Base-by-base conservation (phyloP, 1,140 invertebrate genomes). In the Eciton burchellii region DNA sequence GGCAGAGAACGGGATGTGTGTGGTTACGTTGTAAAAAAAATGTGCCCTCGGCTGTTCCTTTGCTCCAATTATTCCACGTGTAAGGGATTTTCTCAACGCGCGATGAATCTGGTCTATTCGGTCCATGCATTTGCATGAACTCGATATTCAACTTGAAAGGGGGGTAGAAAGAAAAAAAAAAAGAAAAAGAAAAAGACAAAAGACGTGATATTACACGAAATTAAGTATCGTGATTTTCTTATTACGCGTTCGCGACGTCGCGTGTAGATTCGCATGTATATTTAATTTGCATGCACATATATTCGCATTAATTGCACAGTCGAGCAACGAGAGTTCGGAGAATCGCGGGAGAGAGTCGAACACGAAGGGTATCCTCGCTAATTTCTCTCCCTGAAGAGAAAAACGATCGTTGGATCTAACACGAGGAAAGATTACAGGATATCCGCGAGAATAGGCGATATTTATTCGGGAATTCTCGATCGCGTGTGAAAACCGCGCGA, bases 291-390 rank as follows among this genome's bases (percentile, higher is more conserved):
- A 59, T 43, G 57, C 59, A n/a, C 26, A 24, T 19, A 63, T 52
- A 76, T 52, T 9, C 57, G 59, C 8, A 21, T 63, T 63, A 41
- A 63, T 76, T 65, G 49, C 19, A 76, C 45, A 14, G 8, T 21
- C 12, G 26, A n/a, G n/a, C n/a, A n/a, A n/a, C n/a, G n/a, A n/a
- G n/a, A n/a, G n/a, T n/a, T n/a, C n/a, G n/a, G n/a, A n/a, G n/a
- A n/a, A n/a, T n/a, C n/a, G n/a, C n/a, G n/a, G n/a, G n/a, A n/a
- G n/a, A n/a, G n/a, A n/a, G n/a, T n/a, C n/a, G n/a, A n/a, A n/a
- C n/a, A n/a, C n/a, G n/a, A n/a, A n/a, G n/a, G n/a, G n/a, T n/a
- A n/a, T n/a, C n/a, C n/a, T n/a, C 4, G 1, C 12, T 8, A 21
- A 63, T 65, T 52, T 49, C 35, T 16, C 12, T 19, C n/a, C 6